Base-by-base conservation (phyloP, 2,888 invertebrate genomes). In the Limenitis camilla region DNA sequence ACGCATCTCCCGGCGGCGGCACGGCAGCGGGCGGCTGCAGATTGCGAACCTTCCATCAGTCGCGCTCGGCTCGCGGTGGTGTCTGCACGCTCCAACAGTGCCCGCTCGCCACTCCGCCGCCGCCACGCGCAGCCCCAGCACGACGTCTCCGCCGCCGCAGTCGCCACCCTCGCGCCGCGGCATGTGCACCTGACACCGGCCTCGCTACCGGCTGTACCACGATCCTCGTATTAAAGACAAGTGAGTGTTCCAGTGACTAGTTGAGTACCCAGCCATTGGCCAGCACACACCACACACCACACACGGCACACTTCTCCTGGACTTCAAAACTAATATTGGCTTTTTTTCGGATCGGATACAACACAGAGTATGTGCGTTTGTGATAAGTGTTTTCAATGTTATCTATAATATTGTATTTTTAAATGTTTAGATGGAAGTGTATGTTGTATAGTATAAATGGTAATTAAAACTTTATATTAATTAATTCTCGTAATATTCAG, bases 181-280 rank as follows among this genome's bases (percentile, higher is more conserved):
- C 72, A 75, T 76, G 82, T 66, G 65, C 76, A 72, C 74, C 81
- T 81, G 81, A 81, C 81, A 69, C 62, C 69, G 67, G 63, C 68
- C 64, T 59, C 66, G 45, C 48, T 61, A 61, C 55, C 60, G 63
- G 49, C 61, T 64, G 46, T 63, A 65, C 56, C 66, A 58, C 59
- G 64, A 58, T 60, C 65, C 61, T 54, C 61, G 46, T 28, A 55
- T 60, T 64, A 61, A 61, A 46, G 63, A 68, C 74, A 74, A 75
- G 80, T 80, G 76, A 80, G 81, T 78, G 56, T 45, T 35, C 1
- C 19, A 30, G 11, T n/a, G 11, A 11, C 43, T 33, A n/a, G 11
- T 11, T 31, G 42, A 30, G 10, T 29, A 40, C 10, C 10, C 10
- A n/a, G n/a, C n/a, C n/a, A n/a, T n/a, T n/a, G n/a, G n/a, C n/a